Conservation (phyloP, 2,113 vertebrate genomes). For the Gambusia affinis region DNA sequence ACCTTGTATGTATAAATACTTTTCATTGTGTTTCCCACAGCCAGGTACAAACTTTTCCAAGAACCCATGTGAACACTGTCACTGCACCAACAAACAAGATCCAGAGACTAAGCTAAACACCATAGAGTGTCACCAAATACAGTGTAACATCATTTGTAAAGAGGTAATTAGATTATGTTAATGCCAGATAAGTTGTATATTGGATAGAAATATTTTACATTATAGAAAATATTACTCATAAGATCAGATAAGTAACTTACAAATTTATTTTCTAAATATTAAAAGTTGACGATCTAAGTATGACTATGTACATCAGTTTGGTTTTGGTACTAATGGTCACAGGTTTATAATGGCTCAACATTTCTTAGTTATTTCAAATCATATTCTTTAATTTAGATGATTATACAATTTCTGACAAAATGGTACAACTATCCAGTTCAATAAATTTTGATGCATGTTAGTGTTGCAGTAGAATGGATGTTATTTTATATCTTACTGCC, state of each 20-base stretch:
- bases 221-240: neutral
- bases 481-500: no score
- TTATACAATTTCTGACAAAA: neutral
- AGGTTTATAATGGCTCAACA: neutral
- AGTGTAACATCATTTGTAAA: slow-evolving; percentile 66
- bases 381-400: neutral
- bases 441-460: no score
- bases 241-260: neutral
- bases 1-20: neutral
- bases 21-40: slow-evolving; percentile 57
- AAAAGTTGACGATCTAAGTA: neutral
- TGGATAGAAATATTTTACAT: neutral
- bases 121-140: slow-evolving; percentile 42
- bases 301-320: neutral
- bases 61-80: slow-evolving; percentile 64
- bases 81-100: slow-evolving; percentile 68
- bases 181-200: neutral
- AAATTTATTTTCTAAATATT: neutral
- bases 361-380: no score
- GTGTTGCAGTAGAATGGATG: no score
- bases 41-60: slow-evolving; percentile 64
- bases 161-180: slow-evolving; percentile 42
- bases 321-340: no score
- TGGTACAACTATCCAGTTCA: no score
- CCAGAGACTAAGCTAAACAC: slow-evolving; percentile 23